These are phyloP conservation scores for Urosaurus nigricauda DNA, from an alignment of 2,797 vertebrate species.

Conservation along the genomic window DNA sequence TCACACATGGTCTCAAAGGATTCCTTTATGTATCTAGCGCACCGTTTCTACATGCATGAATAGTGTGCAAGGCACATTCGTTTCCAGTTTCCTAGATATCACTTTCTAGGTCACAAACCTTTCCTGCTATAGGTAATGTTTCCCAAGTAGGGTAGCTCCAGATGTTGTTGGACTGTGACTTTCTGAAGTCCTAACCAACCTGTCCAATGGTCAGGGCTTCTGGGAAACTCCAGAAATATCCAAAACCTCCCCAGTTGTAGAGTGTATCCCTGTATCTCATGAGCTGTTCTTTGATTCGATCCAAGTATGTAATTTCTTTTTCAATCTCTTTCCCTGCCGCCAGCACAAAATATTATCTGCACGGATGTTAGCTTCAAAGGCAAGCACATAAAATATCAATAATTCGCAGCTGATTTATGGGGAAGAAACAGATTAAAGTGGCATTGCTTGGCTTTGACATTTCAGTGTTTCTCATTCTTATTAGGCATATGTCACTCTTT, in stretches of 20 bases:
- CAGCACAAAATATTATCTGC: background rate
- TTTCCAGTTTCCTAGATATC: background rate
- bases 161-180: too few relatives aligned
- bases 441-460: background rate
- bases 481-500: background rate
- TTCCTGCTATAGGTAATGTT: background rate
- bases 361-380: background rate
- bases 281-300: background rate
- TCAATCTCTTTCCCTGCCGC: background rate
- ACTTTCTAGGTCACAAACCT: background rate
- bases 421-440: background rate
- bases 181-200: too few relatives aligned
- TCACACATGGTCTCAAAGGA: background rate
- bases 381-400: background rate
- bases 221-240: too few relatives aligned
- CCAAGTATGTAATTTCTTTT: background rate
- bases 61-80: background rate
- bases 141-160: background rate
- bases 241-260: too few relatives aligned
- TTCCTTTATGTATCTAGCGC: background rate
- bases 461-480: background rate
- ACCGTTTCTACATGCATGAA: background rate
- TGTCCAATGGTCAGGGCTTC: too few relatives aligned
- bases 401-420: background rate
- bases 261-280: background rate